Evolutionary conservation across 2,797 vertebrate species (phyloP).

Genomic region (Neosalanx taihuensis): DNA sequence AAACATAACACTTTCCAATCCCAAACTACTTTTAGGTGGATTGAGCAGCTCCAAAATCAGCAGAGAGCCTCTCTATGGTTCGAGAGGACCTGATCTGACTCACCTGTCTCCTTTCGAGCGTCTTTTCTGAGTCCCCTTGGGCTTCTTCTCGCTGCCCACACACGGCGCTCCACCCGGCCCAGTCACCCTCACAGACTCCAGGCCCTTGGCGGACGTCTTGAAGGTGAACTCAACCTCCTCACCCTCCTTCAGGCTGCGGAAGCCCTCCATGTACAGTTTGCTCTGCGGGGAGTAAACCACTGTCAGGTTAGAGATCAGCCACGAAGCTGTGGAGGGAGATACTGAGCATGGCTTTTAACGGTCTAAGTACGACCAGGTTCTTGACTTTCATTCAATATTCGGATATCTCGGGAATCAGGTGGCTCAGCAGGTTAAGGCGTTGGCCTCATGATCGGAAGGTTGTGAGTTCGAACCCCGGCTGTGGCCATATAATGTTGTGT

Average conservation of each 20-base stretch:
- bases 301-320: neutral
- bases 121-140: slow-evolving; percentile 84
- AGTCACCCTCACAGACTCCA: slow-evolving; percentile 85
- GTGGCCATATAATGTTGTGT: too few species aligned
- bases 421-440: too few species aligned
- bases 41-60: too few species aligned
- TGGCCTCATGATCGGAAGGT: too few species aligned
- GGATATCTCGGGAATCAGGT: too few species aligned
- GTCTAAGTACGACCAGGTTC: too few species aligned
- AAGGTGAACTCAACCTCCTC: slow-evolving; percentile 91
- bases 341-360: too few species aligned
- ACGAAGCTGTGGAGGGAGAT: neutral
- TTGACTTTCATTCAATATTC: too few species aligned
- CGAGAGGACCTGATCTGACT: slow-evolving; percentile 23
- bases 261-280: slow-evolving; percentile 95
- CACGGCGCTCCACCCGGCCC: slow-evolving; percentile 84
- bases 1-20: too few species aligned
- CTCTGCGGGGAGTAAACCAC: slow-evolving; percentile 68
- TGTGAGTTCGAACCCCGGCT: too few species aligned
- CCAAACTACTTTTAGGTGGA: too few species aligned
- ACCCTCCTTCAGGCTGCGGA: slow-evolving; percentile 91
- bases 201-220: slow-evolving; percentile 87
- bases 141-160: slow-evolving; percentile 83
- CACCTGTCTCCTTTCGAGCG: slow-evolving; percentile 86
- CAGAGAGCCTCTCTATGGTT: too few species aligned